Evolutionary conservation across 2,113 vertebrate genomes (phyloP), one percentile per base, ranked within the genome.

Genomic region (Illadopsis cleaveri): DNA sequence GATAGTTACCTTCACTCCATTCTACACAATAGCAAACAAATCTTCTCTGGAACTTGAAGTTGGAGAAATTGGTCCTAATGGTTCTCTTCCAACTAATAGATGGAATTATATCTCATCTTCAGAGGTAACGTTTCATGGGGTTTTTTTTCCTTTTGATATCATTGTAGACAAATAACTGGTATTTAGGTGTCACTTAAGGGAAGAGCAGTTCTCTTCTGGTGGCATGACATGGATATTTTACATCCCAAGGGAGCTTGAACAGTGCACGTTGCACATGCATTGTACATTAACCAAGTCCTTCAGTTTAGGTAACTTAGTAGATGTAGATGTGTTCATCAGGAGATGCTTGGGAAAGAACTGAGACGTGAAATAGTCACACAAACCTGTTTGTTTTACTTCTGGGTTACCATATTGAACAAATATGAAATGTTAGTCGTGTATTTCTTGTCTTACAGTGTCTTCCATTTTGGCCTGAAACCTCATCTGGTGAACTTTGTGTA

Each of bases 381-480:
- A 40, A 45, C 33, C 31, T 48, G 8, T 8, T 66, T 37, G 11
- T 30, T 61, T 51, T 76, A 11, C 38, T 79, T 5, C 28, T 79
- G 30, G 10, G 3, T 72, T 79, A 6, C 16, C 30, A 1, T 47
- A 9, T 17, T 33, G 61, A 51, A 28, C 7, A 7, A 47, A 6
- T 0, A 22, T 35, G 14, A 68, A 45, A 12, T 69, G 4, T 37
- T 75, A 0, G 10, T 71, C 2, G 6, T 10, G 1, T 72, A 10
- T 61, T 57, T 91, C 77, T 81, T 95, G 6, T 96, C n/a, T 90
- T 80, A 50, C 82, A 99, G 99, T 99, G 99, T 89, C 97, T 99
- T 88, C 99, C 99, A 6, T 98, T 99, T 94, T 99, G 99, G 99
- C 99, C 99, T n/a, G 99, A 99, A 96, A 98, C 96, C 80, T 78